Conservation (phyloP, 2,113 vertebrate species). For the Litocranius walleri region DNA sequence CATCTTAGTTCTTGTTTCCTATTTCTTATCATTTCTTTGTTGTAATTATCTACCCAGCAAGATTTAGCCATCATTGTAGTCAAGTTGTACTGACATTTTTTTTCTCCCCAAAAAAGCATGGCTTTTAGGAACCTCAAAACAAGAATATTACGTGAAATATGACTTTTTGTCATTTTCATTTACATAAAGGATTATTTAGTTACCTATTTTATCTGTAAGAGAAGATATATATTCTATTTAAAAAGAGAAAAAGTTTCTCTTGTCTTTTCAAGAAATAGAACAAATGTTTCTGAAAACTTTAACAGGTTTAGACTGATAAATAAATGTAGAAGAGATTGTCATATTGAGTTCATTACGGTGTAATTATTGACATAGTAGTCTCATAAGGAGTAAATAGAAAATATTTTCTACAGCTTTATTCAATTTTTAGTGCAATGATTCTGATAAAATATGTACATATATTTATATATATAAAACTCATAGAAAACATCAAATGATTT, state of each 20-base stretch:
- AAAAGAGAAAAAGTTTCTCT: not conserved
- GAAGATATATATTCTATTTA: not conserved
- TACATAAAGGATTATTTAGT: not conserved
- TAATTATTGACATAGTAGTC: not conserved
- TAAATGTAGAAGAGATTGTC: not conserved
- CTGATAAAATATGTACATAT: not conserved
- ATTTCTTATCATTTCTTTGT: not conserved
- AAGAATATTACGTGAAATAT: not conserved
- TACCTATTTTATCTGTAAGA: not conserved
- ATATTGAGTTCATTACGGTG: not conserved
- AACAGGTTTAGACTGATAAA: not conserved
- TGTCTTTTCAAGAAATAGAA: not conserved
- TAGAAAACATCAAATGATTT: not conserved
- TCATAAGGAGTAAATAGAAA: not conserved
- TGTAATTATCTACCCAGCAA: not conserved
- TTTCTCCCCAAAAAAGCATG: not conserved
- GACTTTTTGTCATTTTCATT: not conserved
- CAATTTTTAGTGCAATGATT: not conserved
- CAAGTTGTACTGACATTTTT: not conserved
- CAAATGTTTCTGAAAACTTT: not conserved
- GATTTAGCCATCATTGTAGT: not conserved
- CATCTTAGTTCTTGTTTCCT: not conserved
- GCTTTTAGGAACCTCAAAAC: not conserved
- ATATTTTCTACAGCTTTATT: not conserved
- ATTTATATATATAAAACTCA: not conserved